phyloP scores from a whole-genome alignment of 2,797 vertebrate genomes.

The Momotus momota region DNA sequence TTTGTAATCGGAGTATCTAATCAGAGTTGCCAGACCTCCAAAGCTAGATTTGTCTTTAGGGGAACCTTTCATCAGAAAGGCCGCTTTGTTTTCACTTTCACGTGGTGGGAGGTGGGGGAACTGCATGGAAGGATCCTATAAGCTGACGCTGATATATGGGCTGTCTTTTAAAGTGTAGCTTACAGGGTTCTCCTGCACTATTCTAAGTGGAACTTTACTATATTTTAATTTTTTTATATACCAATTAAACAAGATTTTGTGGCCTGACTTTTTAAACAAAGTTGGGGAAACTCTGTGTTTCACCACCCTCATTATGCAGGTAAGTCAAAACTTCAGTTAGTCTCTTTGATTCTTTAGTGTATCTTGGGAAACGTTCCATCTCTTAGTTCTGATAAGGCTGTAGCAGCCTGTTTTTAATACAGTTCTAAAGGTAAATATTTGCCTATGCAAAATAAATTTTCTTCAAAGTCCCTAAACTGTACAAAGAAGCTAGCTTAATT shows the following conservation, averaged over 20 bases:
- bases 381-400: not conserved
- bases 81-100: not conserved
- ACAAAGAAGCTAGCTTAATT: not conserved
- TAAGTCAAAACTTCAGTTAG: not conserved
- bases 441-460: not conserved
- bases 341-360: not conserved
- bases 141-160: not conserved
- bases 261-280: not conserved
- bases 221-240: not conserved
- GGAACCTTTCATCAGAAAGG: not conserved
- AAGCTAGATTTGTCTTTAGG: not conserved
- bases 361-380: not conserved
- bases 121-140: not conserved
- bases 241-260: not conserved
- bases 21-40: not conserved
- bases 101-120: rapidly evolving
- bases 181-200: rapidly evolving
- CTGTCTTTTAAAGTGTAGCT: not conserved
- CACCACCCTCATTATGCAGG: too few species aligned
- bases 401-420: not conserved
- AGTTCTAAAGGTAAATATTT: not conserved
- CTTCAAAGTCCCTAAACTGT: not conserved
- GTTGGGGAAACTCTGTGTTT: not conserved
- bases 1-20: not conserved
- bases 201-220: not conserved